These are phyloP conservation scores for Anniella stebbinsi DNA, from an alignment of 2,797 vertebrate genomes.

Conservation along the genomic window DNA sequence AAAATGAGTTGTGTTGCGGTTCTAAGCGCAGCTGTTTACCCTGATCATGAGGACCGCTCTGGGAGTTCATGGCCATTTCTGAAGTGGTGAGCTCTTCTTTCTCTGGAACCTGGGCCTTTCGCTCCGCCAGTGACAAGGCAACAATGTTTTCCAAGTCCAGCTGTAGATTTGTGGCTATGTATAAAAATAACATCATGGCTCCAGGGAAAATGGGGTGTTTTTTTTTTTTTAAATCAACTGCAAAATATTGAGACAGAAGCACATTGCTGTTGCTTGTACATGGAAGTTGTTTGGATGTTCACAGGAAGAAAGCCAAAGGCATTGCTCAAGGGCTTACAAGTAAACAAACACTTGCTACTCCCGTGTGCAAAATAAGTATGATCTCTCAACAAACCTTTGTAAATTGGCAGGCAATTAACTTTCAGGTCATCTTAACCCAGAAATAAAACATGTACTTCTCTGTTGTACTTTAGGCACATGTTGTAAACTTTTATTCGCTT, in stretches of 20 bases:
- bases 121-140: neutral
- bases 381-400: neutral
- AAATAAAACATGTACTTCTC: no score
- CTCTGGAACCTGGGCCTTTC: neutral
- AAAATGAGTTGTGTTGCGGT: conserved; percentile 44
- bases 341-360: neutral
- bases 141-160: neutral
- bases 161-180: neutral
- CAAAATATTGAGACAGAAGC: neutral
- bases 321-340: neutral
- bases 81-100: conserved; percentile 36
- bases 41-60: conserved; percentile 43
- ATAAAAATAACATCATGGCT: neutral
- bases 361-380: neutral
- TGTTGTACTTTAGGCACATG: no score
- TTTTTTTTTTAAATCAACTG: neutral
- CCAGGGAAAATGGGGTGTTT: neutral
- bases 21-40: conserved; percentile 68
- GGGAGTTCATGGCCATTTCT: conserved; percentile 62
- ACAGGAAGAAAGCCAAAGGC: neutral
- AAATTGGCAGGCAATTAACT: neutral
- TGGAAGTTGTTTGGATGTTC: neutral
- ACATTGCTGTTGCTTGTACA: neutral
- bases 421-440: neutral
- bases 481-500: no score